phyloP scores from a whole-genome alignment of 2,888 invertebrate genomes.

The Lampropteryx suffumata region DNA sequence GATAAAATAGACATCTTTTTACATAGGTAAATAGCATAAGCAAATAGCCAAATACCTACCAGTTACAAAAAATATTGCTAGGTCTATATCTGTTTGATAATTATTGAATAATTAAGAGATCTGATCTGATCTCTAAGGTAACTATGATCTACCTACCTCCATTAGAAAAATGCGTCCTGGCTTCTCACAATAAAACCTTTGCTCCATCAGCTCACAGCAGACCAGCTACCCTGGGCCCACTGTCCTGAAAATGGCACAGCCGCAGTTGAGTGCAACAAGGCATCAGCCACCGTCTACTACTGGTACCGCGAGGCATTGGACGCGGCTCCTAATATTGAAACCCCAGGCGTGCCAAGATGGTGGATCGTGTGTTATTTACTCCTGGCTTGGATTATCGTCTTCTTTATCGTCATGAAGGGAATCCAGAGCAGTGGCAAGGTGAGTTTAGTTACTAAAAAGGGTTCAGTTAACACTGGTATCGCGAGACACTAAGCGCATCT shows the following conservation, averaged over 20 bases:
- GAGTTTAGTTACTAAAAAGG: too few relatives aligned
- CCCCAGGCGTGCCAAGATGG: slow-evolving; percentile 93
- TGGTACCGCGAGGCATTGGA: slow-evolving; percentile 96
- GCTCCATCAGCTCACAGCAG: slow-evolving; percentile 81
- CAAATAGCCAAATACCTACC: too few relatives aligned
- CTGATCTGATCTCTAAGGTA: too few relatives aligned
- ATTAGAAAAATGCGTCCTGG: too few relatives aligned
- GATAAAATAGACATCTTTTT: too few relatives aligned
- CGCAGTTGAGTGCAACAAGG: slow-evolving; percentile 89
- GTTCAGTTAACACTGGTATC: too few relatives aligned
- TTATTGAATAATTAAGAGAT: too few relatives aligned
- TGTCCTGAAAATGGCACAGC: slow-evolving; percentile 90
- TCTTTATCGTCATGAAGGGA: slow-evolving; percentile 97
- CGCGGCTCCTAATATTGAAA: slow-evolving; percentile 92
- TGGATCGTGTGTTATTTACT: slow-evolving; percentile 95
- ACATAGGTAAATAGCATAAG: too few relatives aligned
- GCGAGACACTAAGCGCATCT: slow-evolving; percentile 93
- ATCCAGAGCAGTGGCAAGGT: slow-evolving; percentile 98
- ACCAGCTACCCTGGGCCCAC: slow-evolving; percentile 90
- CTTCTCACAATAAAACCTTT: too few relatives aligned
- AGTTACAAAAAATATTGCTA: too few relatives aligned
- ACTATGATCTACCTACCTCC: too few relatives aligned
- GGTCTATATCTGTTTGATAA: too few relatives aligned
- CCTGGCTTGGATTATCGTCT: slow-evolving; percentile 95
- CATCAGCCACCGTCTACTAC: slow-evolving; percentile 95